Conservation (phyloP, 1,140 invertebrate species). For the Lepidurus couesii region DNA sequence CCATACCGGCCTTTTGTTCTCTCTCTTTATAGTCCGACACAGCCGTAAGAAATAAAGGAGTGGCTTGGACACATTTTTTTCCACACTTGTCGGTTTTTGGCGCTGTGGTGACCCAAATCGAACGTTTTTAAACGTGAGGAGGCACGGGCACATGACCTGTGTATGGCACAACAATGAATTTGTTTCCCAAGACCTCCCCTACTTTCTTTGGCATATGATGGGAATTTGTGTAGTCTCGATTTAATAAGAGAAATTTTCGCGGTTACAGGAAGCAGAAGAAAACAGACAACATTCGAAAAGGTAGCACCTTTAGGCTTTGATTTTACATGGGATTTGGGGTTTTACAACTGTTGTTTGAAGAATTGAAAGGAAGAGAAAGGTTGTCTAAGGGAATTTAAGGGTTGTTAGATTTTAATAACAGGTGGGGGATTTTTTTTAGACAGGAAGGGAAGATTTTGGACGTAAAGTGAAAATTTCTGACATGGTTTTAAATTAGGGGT, state of each 20-base stretch:
- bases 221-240: not conserved
- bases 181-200: not conserved
- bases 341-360: not conserved
- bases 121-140: not conserved
- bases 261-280: not conserved
- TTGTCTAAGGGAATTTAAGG: too few relatives aligned
- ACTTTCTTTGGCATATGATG: not conserved
- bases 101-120: not conserved
- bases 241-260: conserved; percentile 3
- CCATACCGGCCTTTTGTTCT: not conserved
- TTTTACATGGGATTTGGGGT: not conserved
- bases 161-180: not conserved
- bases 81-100: not conserved
- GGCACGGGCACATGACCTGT: not conserved
- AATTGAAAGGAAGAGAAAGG: not conserved
- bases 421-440: too few relatives aligned
- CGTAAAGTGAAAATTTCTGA: too few relatives aligned
- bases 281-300: not conserved
- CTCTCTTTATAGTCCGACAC: not conserved
- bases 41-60: conserved; percentile 14
- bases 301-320: not conserved
- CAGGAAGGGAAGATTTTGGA: too few relatives aligned
- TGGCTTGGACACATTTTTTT: not conserved
- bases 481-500: too few relatives aligned
- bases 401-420: too few relatives aligned